phyloP scores from a whole-genome alignment of 2,797 vertebrate species.

The Sebastes oblongus region DNA sequence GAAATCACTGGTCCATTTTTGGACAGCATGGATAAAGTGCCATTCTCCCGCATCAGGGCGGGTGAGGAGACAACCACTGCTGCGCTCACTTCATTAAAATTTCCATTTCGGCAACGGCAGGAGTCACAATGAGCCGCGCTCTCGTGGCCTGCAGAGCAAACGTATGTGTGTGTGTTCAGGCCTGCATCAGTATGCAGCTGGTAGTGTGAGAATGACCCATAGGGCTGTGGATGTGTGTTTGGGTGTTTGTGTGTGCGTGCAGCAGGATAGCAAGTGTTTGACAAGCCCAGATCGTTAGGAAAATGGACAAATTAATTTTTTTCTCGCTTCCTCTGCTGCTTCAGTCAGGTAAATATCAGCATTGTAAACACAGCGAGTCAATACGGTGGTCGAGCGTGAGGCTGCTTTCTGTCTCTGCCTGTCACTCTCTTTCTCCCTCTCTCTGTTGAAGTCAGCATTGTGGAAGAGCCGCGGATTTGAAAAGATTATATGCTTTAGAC shows the following conservation, averaged over 20 bases:
- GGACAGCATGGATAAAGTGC: conserved; percentile 41
- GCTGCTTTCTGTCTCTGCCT: conserved; percentile 8
- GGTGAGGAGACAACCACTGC: conserved; percentile 30
- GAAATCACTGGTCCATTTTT: conserved; percentile 55
- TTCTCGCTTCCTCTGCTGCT: background rate
- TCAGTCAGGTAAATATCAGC: conserved; percentile 37
- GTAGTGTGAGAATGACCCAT: conserved; percentile 36
- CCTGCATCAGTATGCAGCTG: conserved; percentile 26
- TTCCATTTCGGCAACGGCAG: conserved; percentile 67
- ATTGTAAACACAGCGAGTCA: conserved; percentile 36
- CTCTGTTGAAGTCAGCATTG: conserved; percentile 1
- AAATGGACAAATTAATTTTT: conserved; percentile 36
- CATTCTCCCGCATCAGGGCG: conserved; percentile 27
- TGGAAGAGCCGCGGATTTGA: conserved; percentile 34
- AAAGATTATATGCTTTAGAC: conserved; percentile 54
- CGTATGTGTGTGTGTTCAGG: background rate
- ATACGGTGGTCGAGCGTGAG: conserved; percentile 1
- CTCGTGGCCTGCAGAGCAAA: conserved; percentile 36
- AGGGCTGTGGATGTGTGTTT: background rate
- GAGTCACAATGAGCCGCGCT: conserved; percentile 56
- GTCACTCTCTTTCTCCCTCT: conserved; percentile 3
- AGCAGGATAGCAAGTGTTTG: conserved; percentile 25
- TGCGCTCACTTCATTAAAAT: conserved; percentile 72
- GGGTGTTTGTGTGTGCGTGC: conserved; percentile 5
- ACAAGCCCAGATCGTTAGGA: conserved; percentile 21